These are phyloP conservation scores for Pristionchus arcanus DNA, from an alignment of 2,888 invertebrate genomes.

Conservation along the genomic window DNA sequence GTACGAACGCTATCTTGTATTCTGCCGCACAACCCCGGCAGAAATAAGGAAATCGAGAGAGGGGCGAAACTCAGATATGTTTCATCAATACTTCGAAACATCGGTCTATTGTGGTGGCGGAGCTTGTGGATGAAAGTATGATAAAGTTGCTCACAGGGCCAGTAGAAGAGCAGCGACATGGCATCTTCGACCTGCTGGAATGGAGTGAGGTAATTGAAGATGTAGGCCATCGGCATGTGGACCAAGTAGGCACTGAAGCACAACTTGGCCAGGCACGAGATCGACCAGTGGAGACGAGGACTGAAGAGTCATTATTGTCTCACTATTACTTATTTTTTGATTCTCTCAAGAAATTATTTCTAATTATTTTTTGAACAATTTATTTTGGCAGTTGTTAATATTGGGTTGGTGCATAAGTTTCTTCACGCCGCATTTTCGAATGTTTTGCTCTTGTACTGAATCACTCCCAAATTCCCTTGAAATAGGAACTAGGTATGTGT, in stretches of 20 bases:
- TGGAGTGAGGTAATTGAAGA: conserved; percentile 70
- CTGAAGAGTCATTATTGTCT: conserved; percentile 59
- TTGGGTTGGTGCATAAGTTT: no score
- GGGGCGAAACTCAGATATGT: neutral
- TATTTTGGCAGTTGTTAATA: no score
- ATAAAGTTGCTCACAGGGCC: conserved; percentile 57
- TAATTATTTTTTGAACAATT: no score
- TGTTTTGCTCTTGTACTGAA: no score
- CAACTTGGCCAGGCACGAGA: conserved; percentile 69
- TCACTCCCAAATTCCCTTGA: no score
- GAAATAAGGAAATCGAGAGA: neutral
- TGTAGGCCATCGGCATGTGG: conserved; percentile 77
- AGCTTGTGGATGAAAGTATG: neutral
- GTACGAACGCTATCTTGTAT: neutral
- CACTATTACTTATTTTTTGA: no score
- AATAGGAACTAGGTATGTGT: no score
- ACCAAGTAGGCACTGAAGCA: conserved; percentile 74
- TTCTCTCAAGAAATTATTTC: no score
- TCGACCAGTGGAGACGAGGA: conserved; percentile 60
- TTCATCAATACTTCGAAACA: no score
- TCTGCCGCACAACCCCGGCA: no score
- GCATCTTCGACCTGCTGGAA: conserved; percentile 71
- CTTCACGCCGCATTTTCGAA: no score
- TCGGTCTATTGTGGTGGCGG: no score
- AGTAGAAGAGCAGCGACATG: conserved; percentile 65